A percentile compares a stretch with the other conserved stretches of the same genome.
Conservation (phyloP, 2,888 invertebrate species). For the Ormyrus labotus region DNA sequence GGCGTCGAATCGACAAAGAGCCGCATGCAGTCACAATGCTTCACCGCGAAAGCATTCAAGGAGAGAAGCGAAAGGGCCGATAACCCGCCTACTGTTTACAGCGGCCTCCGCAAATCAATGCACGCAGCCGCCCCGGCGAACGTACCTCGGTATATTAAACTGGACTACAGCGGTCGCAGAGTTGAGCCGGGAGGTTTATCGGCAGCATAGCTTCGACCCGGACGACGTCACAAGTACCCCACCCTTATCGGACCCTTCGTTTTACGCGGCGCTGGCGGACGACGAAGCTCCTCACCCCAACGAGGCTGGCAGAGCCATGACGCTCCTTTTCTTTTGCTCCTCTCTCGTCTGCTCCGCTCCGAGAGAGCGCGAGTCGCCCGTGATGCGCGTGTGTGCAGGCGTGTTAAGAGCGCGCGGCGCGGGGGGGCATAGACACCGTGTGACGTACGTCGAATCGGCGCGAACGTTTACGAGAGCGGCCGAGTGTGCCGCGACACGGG, state of each 20-base stretch:
- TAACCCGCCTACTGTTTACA: slow-evolving; percentile 1
- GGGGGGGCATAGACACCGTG: neutral
- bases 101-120: too few species aligned
- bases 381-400: neutral
- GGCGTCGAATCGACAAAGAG: neutral
- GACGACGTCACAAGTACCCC: too few species aligned
- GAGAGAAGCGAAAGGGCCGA: slow-evolving; percentile 13
- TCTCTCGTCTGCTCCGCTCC: neutral
- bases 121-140: too few species aligned
- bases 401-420: neutral
- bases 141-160: too few species aligned
- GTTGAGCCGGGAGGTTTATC: too few species aligned
- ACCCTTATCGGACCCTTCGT: neutral
- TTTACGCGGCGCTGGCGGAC: neutral
- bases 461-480: too few species aligned
- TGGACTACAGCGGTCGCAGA: too few species aligned
- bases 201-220: too few species aligned
- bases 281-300: slow-evolving; percentile 12
- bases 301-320: slow-evolving; percentile 23
- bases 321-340: neutral
- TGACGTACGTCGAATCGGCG: too few species aligned
- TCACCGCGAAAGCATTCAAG: neutral
- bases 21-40: neutral
- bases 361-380: neutral
- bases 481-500: too few species aligned